phyloP scores from a whole-genome alignment of 1,140 invertebrate genomes.

The Ceratina australensis region DNA sequence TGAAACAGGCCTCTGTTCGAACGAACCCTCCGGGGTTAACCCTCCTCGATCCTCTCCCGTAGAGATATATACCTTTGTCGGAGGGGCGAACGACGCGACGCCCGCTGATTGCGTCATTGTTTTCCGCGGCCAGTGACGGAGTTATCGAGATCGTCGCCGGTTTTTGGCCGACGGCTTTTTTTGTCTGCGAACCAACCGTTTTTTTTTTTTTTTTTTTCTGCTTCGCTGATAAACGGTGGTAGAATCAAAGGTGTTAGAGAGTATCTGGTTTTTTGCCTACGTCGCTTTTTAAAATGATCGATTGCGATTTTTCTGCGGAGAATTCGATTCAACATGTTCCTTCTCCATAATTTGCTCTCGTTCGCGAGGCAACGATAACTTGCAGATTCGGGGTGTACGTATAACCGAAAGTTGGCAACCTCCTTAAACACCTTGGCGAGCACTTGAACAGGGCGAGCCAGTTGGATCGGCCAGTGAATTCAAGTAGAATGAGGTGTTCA shows the following conservation, averaged over 20 bases:
- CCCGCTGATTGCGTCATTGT: slow-evolving; percentile 40
- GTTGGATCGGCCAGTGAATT: slow-evolving; percentile 1
- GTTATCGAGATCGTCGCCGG: slow-evolving; percentile 32
- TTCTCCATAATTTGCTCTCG: background rate
- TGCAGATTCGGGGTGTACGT: background rate
- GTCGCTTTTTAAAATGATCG: background rate
- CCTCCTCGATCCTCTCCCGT: slow-evolving; percentile 4
- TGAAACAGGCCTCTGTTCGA: slow-evolving; percentile 19
- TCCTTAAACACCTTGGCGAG: slow-evolving; percentile 23
- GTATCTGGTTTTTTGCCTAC: background rate
- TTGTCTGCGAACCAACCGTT: background rate
- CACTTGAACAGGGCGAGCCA: background rate
- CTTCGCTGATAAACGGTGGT: background rate
- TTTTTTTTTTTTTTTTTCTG: background rate
- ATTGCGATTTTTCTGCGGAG: background rate
- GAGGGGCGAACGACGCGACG: background rate
- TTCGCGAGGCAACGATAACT: background rate
- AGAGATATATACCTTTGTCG: slow-evolving; percentile 31
- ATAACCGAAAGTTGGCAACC: slow-evolving; percentile 14
- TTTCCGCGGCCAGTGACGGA: slow-evolving; percentile 12
- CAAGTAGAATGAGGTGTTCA: background rate
- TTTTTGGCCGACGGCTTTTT: slow-evolving; percentile 9
- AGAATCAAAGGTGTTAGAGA: slow-evolving; percentile 8
- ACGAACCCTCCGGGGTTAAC: slow-evolving; percentile 28
- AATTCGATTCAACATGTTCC: background rate